These are phyloP conservation scores for Latrodectus elegans DNA, from an alignment of 2,888 invertebrate species.

Conservation along the genomic window DNA sequence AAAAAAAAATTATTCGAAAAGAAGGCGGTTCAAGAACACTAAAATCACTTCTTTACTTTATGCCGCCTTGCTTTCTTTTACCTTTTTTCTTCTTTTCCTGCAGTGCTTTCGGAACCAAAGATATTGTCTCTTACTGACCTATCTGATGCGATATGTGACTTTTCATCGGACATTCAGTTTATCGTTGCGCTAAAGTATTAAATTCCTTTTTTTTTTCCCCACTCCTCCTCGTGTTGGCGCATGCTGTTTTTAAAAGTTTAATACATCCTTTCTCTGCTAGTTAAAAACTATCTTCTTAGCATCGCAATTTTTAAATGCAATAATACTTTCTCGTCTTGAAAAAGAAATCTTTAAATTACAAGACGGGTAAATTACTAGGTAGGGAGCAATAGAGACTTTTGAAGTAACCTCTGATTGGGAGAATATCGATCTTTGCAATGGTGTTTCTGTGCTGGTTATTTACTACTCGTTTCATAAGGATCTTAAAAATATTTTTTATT, in stretches of 20 bases:
- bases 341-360: too few relatives aligned
- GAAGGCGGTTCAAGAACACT: constrained; percentile 62
- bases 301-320: too few relatives aligned
- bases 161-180: constrained; percentile 38
- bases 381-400: too few relatives aligned
- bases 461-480: too few relatives aligned
- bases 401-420: too few relatives aligned
- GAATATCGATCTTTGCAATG: too few relatives aligned
- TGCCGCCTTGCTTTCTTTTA: constrained; percentile 6
- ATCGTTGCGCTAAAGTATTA: constrained; percentile 4
- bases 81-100: constrained; percentile 35
- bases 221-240: not conserved
- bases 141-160: constrained; percentile 42
- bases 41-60: constrained; percentile 60
- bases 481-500: too few relatives aligned
- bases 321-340: too few relatives aligned
- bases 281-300: too few relatives aligned
- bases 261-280: too few relatives aligned
- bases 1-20: constrained; percentile 53
- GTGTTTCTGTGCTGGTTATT: too few relatives aligned
- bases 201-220: not conserved
- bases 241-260: not conserved
- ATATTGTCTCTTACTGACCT: constrained; percentile 45
- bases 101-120: constrained; percentile 58
- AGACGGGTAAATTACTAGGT: too few relatives aligned